These are phyloP conservation scores for Leuciscus idus DNA, from an alignment of 2,113 vertebrate genomes.

Conservation along the genomic window DNA sequence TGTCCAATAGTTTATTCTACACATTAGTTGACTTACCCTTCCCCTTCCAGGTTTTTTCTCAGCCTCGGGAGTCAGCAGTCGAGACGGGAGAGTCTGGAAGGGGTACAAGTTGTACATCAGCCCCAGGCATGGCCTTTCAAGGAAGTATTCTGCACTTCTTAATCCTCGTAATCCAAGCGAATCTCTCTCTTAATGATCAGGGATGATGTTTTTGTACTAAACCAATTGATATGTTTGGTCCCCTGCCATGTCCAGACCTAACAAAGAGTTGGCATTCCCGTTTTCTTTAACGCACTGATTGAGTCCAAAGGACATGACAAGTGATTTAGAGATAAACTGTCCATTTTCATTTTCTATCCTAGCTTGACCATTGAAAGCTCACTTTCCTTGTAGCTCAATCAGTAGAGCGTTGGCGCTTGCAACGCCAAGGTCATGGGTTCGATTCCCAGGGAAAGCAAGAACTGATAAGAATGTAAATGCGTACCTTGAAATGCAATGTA, in stretches of 20 bases:
- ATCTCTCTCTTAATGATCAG: background rate
- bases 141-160: slow-evolving; percentile 54
- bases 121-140: slow-evolving; percentile 58
- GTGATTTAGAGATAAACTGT: slow-evolving; percentile 55
- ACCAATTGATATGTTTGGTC: background rate
- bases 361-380: slow-evolving; percentile 55
- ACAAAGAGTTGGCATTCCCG: background rate
- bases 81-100: slow-evolving; percentile 67
- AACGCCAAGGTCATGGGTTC: too few species aligned
- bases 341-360: slow-evolving; percentile 63
- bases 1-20: slow-evolving; percentile 1
- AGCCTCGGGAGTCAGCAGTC: slow-evolving; percentile 64
- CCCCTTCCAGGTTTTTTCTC: slow-evolving; percentile 68
- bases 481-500: too few species aligned
- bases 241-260: slow-evolving; percentile 18
- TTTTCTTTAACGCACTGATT: slow-evolving; percentile 35
- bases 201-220: slow-evolving; percentile 3
- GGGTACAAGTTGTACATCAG: slow-evolving; percentile 67
- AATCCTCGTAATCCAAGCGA: slow-evolving; percentile 56
- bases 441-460: too few species aligned
- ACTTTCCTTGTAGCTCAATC: too few species aligned
- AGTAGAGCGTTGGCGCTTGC: too few species aligned
- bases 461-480: too few species aligned
- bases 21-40: slow-evolving; percentile 67
- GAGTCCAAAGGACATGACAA: slow-evolving; percentile 15